A percentile compares a stretch with the other conserved stretches of the same genome.
These are phyloP conservation scores for Sinhomidia bicolor DNA, from an alignment of 2,888 invertebrate species.

Conservation along the genomic window DNA sequence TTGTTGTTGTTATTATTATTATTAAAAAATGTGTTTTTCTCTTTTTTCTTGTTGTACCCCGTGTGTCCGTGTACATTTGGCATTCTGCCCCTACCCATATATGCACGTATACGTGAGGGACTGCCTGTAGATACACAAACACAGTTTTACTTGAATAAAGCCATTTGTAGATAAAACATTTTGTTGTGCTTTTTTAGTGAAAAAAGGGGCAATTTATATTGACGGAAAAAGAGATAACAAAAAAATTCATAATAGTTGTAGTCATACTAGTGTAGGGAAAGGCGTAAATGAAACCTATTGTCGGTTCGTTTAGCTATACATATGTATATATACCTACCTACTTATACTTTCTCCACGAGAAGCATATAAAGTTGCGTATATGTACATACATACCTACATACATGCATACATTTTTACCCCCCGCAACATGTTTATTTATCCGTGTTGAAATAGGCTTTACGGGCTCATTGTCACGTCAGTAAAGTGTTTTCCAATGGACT, in stretches of 20 bases:
- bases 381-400: no score
- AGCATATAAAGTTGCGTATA: no score
- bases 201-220: conserved; percentile 26
- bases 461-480: conserved; percentile 58
- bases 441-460: conserved; percentile 51
- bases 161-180: neutral
- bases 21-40: neutral
- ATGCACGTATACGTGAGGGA: neutral
- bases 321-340: neutral
- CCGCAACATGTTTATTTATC: conserved; percentile 31
- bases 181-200: no score
- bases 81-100: neutral
- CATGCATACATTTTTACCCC: no score
- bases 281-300: neutral
- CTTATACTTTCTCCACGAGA: no score
- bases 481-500: conserved; percentile 60
- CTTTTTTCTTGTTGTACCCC: neutral
- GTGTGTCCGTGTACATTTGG: conserved; percentile 4
- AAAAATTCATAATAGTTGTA: neutral
- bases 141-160: neutral
- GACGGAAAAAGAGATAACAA: neutral
- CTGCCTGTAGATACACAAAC: no score
- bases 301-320: neutral
- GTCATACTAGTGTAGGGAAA: neutral
- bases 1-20: no score